Evolutionary conservation across 2,113 vertebrate genomes (phyloP).

Genomic region (Sturnira hondurensis): DNA sequence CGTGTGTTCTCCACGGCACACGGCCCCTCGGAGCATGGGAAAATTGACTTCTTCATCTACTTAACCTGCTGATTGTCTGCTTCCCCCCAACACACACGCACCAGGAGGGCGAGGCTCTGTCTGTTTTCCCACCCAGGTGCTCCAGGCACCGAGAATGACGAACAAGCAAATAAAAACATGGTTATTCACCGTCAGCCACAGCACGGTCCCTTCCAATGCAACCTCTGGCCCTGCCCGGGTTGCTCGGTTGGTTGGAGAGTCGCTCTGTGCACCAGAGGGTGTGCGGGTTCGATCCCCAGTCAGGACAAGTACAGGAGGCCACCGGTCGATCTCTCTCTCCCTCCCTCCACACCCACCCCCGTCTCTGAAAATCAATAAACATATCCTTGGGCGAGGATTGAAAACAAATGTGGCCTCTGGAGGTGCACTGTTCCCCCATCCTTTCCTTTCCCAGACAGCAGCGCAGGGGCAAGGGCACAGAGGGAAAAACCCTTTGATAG

Average conservation of each 20-base stretch:
- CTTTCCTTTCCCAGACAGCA: not conserved
- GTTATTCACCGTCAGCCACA: rapidly evolving
- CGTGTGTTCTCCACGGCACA: rapidly evolving
- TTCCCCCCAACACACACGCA: rapidly evolving
- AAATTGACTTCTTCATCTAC: rapidly evolving
- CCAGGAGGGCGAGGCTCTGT: rapidly evolving
- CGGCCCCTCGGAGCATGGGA: rapidly evolving
- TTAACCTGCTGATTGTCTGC: rapidly evolving
- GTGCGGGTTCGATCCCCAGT: no score
- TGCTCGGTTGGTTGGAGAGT: no score
- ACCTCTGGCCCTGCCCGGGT: not conserved
- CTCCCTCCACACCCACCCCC: no score
- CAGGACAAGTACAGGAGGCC: no score
- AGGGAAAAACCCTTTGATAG: not conserved
- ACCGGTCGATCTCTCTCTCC: no score
- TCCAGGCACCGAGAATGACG: not conserved
- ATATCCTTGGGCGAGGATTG: no score
- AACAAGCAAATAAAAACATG: rapidly evolving
- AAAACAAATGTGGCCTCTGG: not conserved
- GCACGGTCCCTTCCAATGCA: rapidly evolving
- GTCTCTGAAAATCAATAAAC: no score
- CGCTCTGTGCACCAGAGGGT: no score
- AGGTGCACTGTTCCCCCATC: rapidly evolving
- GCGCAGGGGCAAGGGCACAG: rapidly evolving
- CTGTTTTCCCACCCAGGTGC: rapidly evolving